These are phyloP conservation scores for Belgica antarctica DNA, from an alignment of 2,888 invertebrate species.

Conservation along the genomic window DNA sequence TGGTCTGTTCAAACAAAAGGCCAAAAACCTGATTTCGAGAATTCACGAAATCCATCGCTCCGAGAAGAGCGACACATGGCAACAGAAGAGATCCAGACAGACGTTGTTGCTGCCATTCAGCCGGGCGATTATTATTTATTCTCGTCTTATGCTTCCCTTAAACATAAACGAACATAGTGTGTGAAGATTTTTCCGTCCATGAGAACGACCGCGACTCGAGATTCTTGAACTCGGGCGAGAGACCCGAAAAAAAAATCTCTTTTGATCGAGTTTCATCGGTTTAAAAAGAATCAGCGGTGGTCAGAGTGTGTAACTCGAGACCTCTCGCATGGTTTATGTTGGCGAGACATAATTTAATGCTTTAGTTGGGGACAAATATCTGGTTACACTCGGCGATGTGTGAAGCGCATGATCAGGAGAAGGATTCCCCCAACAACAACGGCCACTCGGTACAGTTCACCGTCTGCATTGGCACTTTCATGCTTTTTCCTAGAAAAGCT, in stretches of 20 bases:
- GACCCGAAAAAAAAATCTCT: neutral
- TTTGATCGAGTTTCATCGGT: neutral
- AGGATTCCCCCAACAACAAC: neutral
- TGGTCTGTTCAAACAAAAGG: neutral
- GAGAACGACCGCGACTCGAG: neutral
- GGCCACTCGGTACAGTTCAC: neutral
- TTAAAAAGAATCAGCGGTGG: neutral
- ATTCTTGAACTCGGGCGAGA: neutral
- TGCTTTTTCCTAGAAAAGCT: neutral
- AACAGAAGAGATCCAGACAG: neutral
- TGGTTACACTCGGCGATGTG: neutral
- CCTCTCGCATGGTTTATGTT: neutral
- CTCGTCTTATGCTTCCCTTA: neutral
- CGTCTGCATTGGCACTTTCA: neutral
- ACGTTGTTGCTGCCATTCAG: no score
- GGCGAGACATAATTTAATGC: neutral
- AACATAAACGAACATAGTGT: no score
- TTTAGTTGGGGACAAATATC: neutral
- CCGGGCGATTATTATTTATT: neutral
- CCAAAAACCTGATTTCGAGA: neutral
- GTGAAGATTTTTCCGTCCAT: neutral
- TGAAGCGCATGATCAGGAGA: conserved; percentile 11
- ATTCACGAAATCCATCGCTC: no score
- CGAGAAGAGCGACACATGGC: no score
- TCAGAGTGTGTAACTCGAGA: neutral